Evolutionary conservation across 2,113 vertebrate species (phyloP).

Genomic region (Apeltes quadracus): DNA sequence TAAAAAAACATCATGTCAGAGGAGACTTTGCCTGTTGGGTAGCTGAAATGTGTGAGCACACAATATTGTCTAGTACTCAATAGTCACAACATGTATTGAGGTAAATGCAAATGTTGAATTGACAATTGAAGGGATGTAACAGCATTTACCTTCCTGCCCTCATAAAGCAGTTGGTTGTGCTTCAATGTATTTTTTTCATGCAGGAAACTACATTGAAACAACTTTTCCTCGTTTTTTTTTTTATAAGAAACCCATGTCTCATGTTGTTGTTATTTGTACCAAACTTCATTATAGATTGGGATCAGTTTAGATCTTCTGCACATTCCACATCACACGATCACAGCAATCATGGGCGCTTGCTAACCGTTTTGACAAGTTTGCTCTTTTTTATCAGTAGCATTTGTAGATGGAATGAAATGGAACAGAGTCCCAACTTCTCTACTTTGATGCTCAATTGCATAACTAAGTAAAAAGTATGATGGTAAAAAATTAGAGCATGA

Average conservation of each 20-base stretch:
- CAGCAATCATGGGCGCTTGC: conserved; percentile 12
- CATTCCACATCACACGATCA: conserved; percentile 29
- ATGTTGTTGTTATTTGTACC: conserved; percentile 59
- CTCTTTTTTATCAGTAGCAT: conserved; percentile 38
- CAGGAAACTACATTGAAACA: conserved; percentile 18
- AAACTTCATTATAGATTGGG: conserved; percentile 64
- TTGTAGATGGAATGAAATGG: conserved; percentile 22
- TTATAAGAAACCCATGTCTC: conserved; percentile 45
- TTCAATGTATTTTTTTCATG: conserved; percentile 5
- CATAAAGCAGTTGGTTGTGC: neutral
- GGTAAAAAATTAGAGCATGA: conserved; percentile 74
- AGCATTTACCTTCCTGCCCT: neutral
- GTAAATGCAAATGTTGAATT: neutral
- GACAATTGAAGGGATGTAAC: neutral
- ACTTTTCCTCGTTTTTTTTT: conserved; percentile 21
- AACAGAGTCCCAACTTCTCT: conserved; percentile 32
- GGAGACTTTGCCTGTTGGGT: neutral
- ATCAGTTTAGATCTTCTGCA: conserved; percentile 56
- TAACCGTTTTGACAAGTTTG: conserved; percentile 49
- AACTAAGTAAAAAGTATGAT: conserved; percentile 63
- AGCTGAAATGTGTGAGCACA: neutral
- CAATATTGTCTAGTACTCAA: neutral
- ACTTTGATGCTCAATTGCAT: conserved; percentile 59
- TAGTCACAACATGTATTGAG: neutral
- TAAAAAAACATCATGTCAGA: no score